phyloP scores from a whole-genome alignment of 2,113 vertebrate species.

The Egretta garzetta region DNA sequence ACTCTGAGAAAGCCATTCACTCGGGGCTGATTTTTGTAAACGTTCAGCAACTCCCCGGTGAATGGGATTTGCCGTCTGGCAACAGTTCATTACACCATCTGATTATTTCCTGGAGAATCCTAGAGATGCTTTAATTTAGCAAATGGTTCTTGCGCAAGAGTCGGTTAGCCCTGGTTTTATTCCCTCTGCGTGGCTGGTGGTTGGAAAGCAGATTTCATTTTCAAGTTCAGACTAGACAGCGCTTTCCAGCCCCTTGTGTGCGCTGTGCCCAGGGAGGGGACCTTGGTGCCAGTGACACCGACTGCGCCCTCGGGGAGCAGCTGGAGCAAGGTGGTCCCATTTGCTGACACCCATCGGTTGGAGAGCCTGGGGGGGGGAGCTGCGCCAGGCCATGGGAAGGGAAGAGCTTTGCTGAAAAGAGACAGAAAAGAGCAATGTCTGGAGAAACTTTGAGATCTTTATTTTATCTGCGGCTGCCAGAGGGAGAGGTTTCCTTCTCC shows the following conservation, averaged over 20 bases:
- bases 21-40: background rate
- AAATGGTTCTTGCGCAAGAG: background rate
- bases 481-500: background rate
- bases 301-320: background rate
- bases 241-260: background rate
- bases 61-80: background rate
- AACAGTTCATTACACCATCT: accelerated
- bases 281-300: background rate
- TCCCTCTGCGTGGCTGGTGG: accelerated
- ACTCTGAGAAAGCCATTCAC: background rate
- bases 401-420: background rate
- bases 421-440: background rate
- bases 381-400: background rate
- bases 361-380: background rate
- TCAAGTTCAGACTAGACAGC: background rate
- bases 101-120: background rate
- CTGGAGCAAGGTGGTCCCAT: background rate
- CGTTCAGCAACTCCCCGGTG: background rate
- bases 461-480: background rate
- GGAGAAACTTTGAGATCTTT: background rate
- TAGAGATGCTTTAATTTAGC: background rate
- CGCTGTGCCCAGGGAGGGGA: background rate
- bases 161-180: too few relatives aligned
- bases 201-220: background rate
- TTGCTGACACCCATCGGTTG: background rate